A percentile compares a stretch with the other conserved stretches of the same genome.
phyloP scores from a whole-genome alignment of 2,113 vertebrate genomes.

The Todiramphus chloris region DNA sequence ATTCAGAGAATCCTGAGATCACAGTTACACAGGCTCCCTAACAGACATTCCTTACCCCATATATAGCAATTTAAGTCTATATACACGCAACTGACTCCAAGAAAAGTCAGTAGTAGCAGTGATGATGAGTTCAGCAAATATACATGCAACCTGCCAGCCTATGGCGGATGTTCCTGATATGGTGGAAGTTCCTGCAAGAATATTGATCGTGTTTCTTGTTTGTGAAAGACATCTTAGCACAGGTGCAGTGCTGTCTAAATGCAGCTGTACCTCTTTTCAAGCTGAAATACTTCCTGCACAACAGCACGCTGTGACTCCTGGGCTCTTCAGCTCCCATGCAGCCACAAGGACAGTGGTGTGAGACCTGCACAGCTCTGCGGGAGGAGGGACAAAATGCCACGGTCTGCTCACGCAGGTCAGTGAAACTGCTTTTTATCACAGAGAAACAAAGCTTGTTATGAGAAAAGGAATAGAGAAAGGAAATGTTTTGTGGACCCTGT shows the following conservation, averaged over 20 bases:
- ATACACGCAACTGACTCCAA: background rate
- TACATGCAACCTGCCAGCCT: background rate
- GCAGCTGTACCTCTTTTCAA: background rate
- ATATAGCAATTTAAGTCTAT: background rate
- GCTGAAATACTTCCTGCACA: too few species aligned
- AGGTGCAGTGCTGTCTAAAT: background rate
- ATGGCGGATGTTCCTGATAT: too few species aligned
- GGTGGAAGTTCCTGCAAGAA: background rate
- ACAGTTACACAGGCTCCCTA: background rate
- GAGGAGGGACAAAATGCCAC: background rate
- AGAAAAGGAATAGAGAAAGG: background rate
- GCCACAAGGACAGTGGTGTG: accelerated
- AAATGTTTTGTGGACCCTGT: background rate
- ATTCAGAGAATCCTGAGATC: background rate
- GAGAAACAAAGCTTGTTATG: accelerated
- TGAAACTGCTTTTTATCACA: background rate
- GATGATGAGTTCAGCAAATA: background rate
- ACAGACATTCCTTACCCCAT: background rate
- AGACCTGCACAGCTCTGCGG: background rate
- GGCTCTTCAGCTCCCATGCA: background rate
- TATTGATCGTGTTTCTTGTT: background rate
- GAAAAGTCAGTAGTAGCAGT: background rate
- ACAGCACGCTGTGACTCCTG: accelerated
- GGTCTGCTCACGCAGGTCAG: accelerated
- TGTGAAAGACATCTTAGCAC: background rate